phyloP scores from a whole-genome alignment of 2,113 vertebrate species.

The Daboia siamensis region DNA sequence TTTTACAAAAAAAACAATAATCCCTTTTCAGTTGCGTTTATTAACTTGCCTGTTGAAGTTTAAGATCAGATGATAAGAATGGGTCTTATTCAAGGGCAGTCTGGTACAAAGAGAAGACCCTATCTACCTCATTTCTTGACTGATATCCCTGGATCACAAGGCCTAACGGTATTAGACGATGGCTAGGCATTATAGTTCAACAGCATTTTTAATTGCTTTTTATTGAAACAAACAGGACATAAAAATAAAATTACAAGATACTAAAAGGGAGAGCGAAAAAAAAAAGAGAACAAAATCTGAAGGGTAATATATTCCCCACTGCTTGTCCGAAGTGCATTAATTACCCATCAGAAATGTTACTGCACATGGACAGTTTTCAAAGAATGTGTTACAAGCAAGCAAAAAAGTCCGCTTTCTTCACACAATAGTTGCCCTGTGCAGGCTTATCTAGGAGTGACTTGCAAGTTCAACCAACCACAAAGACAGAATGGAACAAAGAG shows the following conservation, averaged over 20 bases:
- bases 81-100: not conserved
- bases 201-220: not conserved
- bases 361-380: not conserved
- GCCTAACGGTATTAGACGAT: not conserved
- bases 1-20: conserved; percentile 8
- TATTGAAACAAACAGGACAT: not conserved
- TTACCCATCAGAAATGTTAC: not conserved
- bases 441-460: not conserved
- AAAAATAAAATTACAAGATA: not conserved
- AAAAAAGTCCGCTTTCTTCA: not conserved
- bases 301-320: not conserved
- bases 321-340: not conserved
- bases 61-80: not conserved
- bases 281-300: not conserved
- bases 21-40: conserved; percentile 34
- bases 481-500: not conserved
- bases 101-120: not conserved
- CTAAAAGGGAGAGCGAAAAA: not conserved
- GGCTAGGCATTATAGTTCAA: not conserved
- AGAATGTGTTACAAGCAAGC: not conserved
- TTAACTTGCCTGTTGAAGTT: conserved; percentile 46
- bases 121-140: not conserved
- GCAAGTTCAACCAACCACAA: not conserved
- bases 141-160: not conserved
- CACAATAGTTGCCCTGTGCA: not conserved